Conservation (phyloP, 37 sponge, comb jelly and placozoan species). For the Haliclona indistincta region DNA sequence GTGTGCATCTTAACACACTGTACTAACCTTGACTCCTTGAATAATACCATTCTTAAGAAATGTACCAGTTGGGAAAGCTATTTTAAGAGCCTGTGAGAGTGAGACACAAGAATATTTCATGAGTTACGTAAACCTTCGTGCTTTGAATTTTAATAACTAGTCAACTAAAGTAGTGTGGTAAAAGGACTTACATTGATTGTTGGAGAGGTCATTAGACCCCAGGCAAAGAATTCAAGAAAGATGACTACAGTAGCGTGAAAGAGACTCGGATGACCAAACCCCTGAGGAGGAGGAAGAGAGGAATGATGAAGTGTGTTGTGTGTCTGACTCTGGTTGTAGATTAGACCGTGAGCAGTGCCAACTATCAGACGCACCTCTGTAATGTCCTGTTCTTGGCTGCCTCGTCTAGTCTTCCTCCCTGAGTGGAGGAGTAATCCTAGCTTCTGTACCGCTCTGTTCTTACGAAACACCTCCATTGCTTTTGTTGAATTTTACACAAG, state of each 20-base stretch:
- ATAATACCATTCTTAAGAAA: slow-evolving; percentile 91
- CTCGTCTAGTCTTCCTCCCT: slow-evolving; percentile 1
- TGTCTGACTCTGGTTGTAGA: too few species aligned
- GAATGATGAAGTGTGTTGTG: too few species aligned
- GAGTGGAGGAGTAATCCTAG: slow-evolving; percentile 19
- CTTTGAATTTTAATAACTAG: too few species aligned
- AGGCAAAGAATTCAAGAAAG: slow-evolving; percentile 95
- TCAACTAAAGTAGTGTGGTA: not conserved
- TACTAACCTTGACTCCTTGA: slow-evolving; percentile 87
- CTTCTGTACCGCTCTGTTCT: slow-evolving; percentile 36
- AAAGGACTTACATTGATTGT: slow-evolving; percentile 62
- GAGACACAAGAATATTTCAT: not conserved
- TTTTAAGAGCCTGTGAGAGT: slow-evolving; percentile 49
- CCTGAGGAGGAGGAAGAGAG: slow-evolving; percentile 68
- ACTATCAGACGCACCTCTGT: too few species aligned
- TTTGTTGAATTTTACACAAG: too few species aligned
- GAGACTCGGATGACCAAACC: slow-evolving; percentile 85
- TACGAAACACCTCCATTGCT: slow-evolving; percentile 31
- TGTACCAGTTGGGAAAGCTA: slow-evolving; percentile 80
- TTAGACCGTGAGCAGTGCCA: too few species aligned
- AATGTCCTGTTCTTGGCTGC: too few species aligned
- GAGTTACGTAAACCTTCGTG: not conserved
- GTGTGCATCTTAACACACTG: not conserved
- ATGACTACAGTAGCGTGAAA: slow-evolving; percentile 90
- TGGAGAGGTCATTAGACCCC: slow-evolving; percentile 93